Conservation (phyloP, 2,797 vertebrate species). For the Parambassis ranga region DNA sequence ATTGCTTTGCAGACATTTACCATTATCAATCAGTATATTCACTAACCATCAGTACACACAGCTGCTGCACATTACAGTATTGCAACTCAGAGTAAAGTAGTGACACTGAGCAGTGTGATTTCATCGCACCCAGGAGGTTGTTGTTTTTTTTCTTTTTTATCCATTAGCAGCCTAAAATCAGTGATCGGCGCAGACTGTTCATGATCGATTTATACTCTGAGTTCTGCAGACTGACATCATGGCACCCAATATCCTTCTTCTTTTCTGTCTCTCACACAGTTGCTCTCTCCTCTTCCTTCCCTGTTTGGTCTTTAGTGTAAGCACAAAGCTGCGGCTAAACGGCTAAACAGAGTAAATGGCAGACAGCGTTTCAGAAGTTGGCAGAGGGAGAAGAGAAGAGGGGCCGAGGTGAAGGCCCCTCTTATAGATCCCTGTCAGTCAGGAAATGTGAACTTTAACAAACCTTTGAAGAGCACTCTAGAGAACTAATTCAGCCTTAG, state of each 20-base stretch:
- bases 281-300: slow-evolving; percentile 42
- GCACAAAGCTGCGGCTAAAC: slow-evolving; percentile 68
- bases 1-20: neutral
- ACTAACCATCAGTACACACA: neutral
- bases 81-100: slow-evolving; percentile 1
- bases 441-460: slow-evolving; percentile 82
- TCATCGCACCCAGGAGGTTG: slow-evolving; percentile 26
- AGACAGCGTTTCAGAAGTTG: slow-evolving; percentile 67
- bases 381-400: slow-evolving; percentile 55
- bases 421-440: slow-evolving; percentile 82
- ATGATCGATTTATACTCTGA: slow-evolving; percentile 64
- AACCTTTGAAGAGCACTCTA: slow-evolving; percentile 82
- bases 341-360: slow-evolving; percentile 74
- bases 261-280: slow-evolving; percentile 32
- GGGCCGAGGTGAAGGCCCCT: slow-evolving; percentile 71
- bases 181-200: slow-evolving; percentile 15
- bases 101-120: slow-evolving; percentile 13
- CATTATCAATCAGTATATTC: neutral
- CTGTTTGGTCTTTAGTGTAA: slow-evolving; percentile 61
- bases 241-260: slow-evolving; percentile 42
- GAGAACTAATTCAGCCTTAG: slow-evolving; percentile 79
- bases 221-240: slow-evolving; percentile 58
- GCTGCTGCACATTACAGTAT: neutral
- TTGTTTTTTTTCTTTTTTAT: too few species aligned
- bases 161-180: slow-evolving; percentile 43